Evolutionary conservation across 37 sponge, comb jelly and placozoan species (phyloP), one percentile per base, ranked within the genome.

Genomic region (Diacarnus erythraeanus): DNA sequence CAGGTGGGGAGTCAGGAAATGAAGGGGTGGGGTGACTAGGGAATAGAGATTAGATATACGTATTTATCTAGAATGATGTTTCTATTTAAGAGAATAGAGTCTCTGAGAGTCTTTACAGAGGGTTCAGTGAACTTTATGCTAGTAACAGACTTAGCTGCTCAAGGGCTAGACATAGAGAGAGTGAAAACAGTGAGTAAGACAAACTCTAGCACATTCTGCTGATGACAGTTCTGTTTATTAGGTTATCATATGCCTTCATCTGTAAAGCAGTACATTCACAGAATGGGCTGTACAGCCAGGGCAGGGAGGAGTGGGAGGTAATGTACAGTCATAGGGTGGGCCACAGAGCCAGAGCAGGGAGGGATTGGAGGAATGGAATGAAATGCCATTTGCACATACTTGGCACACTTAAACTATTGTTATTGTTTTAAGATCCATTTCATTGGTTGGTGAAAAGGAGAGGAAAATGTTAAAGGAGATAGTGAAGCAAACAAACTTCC

Each of bases 401-500:
- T n/a, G n/a, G n/a, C n/a, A n/a, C n/a, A n/a, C n/a, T n/a, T n/a
- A n/a, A n/a, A n/a, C 64, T 61, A 23, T 29, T 8, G 6, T 25
- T 8, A 8, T 20, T 61, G 5, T 61, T 61, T 23, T 0, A 38
- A 92, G 90, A 29, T 93, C 99, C 20, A 80, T 98, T 21, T 86
- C 99, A 22, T 87, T 98, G 73, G 99, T 96, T 27, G 99, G 96
- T 27, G 99, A 98, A 81, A 88, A 91, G 57, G 99, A 92, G 74
- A 58, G 99, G 27, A 93, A 89, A 73, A 42, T 92, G 39, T 65
- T 98, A 78, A 98, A 98, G 84, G 95, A 91, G 38, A 79, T 95
- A 27, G 89, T 98, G 66, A 96, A 96, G 70, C 71, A 83, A 35
- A 82, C 96, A 20, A 91, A 74, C 68, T 38, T 54, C 90, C 97